These are phyloP conservation scores for Eulemur mongoz DNA, from an alignment of 2,797 vertebrate genomes.

Conservation along the genomic window DNA sequence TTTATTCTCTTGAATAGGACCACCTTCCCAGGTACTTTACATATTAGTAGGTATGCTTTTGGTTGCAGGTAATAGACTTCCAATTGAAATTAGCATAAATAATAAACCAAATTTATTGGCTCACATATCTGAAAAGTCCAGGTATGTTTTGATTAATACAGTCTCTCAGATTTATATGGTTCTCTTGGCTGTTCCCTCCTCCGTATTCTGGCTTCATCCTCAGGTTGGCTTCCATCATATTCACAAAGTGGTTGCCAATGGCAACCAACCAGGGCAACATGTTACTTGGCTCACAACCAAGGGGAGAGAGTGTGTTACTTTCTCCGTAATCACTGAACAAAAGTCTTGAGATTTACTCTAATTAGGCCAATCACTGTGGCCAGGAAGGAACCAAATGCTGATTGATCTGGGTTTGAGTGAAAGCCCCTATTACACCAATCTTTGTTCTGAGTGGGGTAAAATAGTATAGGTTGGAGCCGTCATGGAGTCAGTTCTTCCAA, in stretches of 20 bases:
- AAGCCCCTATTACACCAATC: not conserved
- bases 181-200: not conserved
- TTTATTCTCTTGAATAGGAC: not conserved
- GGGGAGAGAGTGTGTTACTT: not conserved
- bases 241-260: not conserved
- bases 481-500: not conserved
- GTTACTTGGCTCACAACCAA: not conserved
- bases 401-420: not conserved
- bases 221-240: not conserved
- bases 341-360: not conserved
- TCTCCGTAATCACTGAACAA: not conserved
- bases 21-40: not conserved
- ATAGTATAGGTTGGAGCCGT: not conserved
- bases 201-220: not conserved
- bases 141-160: not conserved
- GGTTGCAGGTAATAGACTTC: not conserved
- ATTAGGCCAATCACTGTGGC: not conserved
- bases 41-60: not conserved
- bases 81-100: not conserved
- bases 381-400: not conserved
- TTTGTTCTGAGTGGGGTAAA: slow-evolving; percentile 1
- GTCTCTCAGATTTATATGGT: not conserved
- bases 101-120: not conserved
- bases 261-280: not conserved
- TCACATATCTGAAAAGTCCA: not conserved